Evolutionary conservation across 1,140 invertebrate genomes (phyloP).

Genomic region (Sycophaga agraensis): DNA sequence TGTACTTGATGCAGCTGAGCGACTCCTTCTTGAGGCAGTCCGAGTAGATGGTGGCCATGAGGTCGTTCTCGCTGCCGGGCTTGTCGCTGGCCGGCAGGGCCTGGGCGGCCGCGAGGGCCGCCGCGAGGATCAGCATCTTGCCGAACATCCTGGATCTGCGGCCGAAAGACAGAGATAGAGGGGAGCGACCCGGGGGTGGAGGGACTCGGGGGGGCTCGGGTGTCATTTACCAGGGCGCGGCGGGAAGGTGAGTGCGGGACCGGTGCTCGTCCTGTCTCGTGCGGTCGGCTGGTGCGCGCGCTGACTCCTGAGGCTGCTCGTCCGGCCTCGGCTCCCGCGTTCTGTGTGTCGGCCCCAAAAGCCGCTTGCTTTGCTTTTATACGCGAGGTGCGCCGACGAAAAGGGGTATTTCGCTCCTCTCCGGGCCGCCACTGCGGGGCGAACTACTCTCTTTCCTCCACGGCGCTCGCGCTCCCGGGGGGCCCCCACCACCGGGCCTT

Average conservation of each 20-base stretch:
- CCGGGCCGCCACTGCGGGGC: constrained; percentile 33
- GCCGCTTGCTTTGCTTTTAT: constrained; percentile 58
- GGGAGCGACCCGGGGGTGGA: too few relatives aligned
- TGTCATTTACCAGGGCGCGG: too few relatives aligned
- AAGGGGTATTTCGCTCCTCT: constrained; percentile 47
- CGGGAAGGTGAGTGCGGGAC: too few relatives aligned
- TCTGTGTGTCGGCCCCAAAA: constrained; percentile 58
- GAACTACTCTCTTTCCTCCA: constrained; percentile 35
- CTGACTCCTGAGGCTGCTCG: too few relatives aligned
- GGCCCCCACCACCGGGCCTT: not conserved
- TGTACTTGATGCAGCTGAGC: constrained; percentile 79
- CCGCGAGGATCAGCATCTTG: constrained; percentile 35
- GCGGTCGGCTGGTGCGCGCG: too few relatives aligned
- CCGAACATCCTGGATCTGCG: too few relatives aligned
- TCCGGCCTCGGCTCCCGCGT: not conserved
- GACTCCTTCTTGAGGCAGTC: constrained; percentile 80
- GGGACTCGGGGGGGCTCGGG: too few relatives aligned
- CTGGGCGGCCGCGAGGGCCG: constrained; percentile 56
- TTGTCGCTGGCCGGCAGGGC: constrained; percentile 70
- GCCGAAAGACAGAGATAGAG: not conserved
- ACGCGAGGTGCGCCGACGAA: constrained; percentile 46
- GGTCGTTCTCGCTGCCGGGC: constrained; percentile 69
- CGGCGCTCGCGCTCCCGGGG: not conserved
- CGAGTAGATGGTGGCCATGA: constrained; percentile 72
- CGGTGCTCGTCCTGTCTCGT: too few relatives aligned